Evolutionary conservation across 2,797 vertebrate species (phyloP), one percentile per base, ranked within the genome.

Genomic region (Cheirogaleus major): DNA sequence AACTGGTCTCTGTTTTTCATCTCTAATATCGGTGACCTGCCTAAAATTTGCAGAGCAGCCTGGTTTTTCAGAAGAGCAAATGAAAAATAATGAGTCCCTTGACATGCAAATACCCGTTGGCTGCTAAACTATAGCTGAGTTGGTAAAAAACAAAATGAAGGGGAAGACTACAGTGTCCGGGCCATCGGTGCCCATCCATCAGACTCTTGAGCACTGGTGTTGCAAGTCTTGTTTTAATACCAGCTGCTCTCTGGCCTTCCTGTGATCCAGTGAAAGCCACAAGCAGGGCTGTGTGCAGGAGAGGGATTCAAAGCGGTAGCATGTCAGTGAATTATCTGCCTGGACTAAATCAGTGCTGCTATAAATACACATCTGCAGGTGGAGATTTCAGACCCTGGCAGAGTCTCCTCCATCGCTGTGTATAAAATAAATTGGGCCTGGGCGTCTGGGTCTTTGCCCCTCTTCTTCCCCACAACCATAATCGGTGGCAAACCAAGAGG

Each of bases 41-140:
- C 52, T 81, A 73, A 96, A 89, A 32, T 93, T 9, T 61, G 20
- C 18, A 48, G 76, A 97, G 93, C 73, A 65, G 23, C 38, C 38
- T 14, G 8, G 1, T 86, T 96, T 95, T 93, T 57, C 52, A 96
- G 75, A 89, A 79, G 25, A 95, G 50, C 85, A 18, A 91, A 89
- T 50, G 72, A 0, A 93, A 96, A 73, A 70, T 72, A 73, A 93
- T 67, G 48, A 93, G 43, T 48, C 61, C 1, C 75, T 73, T 93
- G 81, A 85, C 84, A 45, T 82, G 80, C 15, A 70, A 67, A 93
- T 93, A 38, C 30, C 83, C 32, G 35, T 73, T 76, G 45, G 18
- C 89, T 78, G 7, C 41, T 70, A 7, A 90, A 9, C 63, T 59
- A 38, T 20, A 27, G 32, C 85, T 27, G 9, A 93, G 32, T 91